A percentile compares a stretch with the other conserved stretches of the same genome.
phyloP scores from a whole-genome alignment of 2,888 invertebrate species.

The Ctena decussata region DNA sequence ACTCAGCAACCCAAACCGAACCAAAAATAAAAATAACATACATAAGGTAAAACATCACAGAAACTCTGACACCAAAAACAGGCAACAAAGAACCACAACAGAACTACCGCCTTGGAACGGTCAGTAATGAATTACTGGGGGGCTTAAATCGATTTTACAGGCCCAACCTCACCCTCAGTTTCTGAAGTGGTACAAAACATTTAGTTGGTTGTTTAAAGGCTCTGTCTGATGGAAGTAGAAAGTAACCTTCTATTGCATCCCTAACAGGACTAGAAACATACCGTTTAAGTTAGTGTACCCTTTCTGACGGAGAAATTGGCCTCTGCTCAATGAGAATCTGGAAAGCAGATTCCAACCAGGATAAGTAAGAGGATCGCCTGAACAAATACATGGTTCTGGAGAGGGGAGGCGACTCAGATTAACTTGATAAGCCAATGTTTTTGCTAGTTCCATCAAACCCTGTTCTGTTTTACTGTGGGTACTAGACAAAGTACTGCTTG shows the following conservation, averaged over 20 bases:
- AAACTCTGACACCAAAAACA: no score
- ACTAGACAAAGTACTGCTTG: not conserved
- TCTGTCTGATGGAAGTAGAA: conserved; percentile 17
- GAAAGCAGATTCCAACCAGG: conserved; percentile 32
- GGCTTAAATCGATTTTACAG: no score
- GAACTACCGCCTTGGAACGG: no score
- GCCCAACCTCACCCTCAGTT: no score
- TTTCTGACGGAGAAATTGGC: conserved; percentile 20
- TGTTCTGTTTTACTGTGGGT: not conserved
- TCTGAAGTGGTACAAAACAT: no score
- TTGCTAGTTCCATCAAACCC: conserved; percentile 10
- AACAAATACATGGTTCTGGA: conserved; percentile 54
- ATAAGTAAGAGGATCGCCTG: conserved; percentile 31
- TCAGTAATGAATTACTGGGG: no score
- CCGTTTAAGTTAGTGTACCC: conserved; percentile 30
- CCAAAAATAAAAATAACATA: no score
- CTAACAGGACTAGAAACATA: conserved; percentile 22
- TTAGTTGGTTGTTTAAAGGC: conserved; percentile 51
- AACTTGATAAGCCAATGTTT: conserved; percentile 30
- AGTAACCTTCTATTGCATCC: conserved; percentile 23
- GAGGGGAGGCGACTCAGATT: conserved; percentile 42
- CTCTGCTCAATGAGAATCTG: conserved; percentile 27
- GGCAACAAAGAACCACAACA: no score
- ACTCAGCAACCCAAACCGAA: no score
- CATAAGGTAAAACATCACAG: no score